Evolutionary conservation across 2,888 invertebrate genomes (phyloP).

Genomic region (Cryptus armator): DNA sequence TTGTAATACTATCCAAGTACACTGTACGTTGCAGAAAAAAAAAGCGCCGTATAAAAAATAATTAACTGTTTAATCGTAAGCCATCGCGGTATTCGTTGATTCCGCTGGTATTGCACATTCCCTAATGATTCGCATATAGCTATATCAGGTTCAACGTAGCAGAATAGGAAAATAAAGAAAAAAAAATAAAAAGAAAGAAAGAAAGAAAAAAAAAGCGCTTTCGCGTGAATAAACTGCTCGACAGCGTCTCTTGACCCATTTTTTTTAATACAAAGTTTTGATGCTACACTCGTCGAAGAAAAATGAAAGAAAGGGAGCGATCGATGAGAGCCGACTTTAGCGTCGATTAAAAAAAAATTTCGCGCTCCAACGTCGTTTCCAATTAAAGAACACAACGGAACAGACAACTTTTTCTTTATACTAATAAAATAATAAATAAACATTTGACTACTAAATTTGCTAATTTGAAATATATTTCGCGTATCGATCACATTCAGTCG

Average conservation of each 20-base stretch:
- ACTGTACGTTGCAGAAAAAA: conserved; percentile 6
- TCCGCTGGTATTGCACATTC: conserved; percentile 60
- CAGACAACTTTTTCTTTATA: background rate
- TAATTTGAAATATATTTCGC: background rate
- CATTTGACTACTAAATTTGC: background rate
- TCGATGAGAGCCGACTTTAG: background rate
- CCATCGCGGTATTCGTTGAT: background rate
- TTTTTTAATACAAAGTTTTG: conserved; percentile 9
- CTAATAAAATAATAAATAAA: background rate
- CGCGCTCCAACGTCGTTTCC: background rate
- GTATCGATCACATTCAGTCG: background rate
- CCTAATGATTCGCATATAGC: conserved; percentile 66
- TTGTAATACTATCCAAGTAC: conserved; percentile 47
- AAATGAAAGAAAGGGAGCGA: background rate
- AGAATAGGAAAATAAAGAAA: conserved; percentile 35
- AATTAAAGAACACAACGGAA: background rate
- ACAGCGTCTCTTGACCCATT: conserved; percentile 15
- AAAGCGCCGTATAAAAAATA: conserved; percentile 53
- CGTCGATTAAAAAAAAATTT: background rate
- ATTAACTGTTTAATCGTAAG: conserved; percentile 21
- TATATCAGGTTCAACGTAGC: conserved; percentile 75
- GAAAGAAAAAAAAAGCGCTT: background rate
- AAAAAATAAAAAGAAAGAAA: background rate
- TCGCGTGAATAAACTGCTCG: conserved; percentile 12
- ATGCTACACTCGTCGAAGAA: conserved; percentile 12